Evolutionary conservation across 2,113 vertebrate species (phyloP), one percentile per base, ranked within the genome.

Genomic region (Mirza zaza): DNA sequence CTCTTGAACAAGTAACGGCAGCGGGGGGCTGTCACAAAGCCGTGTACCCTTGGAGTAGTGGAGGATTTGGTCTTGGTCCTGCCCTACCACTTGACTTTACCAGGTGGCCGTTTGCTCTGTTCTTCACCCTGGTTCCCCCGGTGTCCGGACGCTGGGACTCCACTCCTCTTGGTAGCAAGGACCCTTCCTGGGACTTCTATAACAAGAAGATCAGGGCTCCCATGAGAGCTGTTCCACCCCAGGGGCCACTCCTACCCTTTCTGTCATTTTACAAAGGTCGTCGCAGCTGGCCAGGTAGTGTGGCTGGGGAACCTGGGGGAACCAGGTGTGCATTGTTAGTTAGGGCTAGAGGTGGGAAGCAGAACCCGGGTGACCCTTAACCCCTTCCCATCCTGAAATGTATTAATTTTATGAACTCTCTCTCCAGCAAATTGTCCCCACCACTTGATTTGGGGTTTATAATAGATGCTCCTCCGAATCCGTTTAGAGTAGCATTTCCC

Each of bases 371-470:
- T 61, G n/a, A 65, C 14, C 17, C 55, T 45, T 55, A 29, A 45
- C 85, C 52, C 48, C 63, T 57, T 57, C 48, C 15, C 27, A 17
- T 15, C 18, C 90, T 65, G 50, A 63, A 73, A 59, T 59, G 5
- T 76, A 32, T 79, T 67, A 25, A 77, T 71, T 68, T 71, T 68
- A 85, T 52, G 48, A 81, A 82, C 39, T 61, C 34, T 25, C 61
- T 25, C 12, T 76, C 52, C 42, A 10, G 10, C 15, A 48, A 50
- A 85, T 70, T 65, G 67, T 71, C 67, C 34, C 79, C 6, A 45
- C 59, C 45, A n/a, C 52, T 70, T 93, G 39, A 86, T 36, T 88
- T 93, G 8, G 67, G 50, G 23, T 32, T 84, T 42, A 36, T 75
- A 81, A 50, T 63, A 9, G n/a, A 55, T 34, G 36, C n/a, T 81